Evolutionary conservation across 1,140 invertebrate genomes (phyloP), one percentile per base, ranked within the genome.

Genomic region (Ganaspis sp.): DNA sequence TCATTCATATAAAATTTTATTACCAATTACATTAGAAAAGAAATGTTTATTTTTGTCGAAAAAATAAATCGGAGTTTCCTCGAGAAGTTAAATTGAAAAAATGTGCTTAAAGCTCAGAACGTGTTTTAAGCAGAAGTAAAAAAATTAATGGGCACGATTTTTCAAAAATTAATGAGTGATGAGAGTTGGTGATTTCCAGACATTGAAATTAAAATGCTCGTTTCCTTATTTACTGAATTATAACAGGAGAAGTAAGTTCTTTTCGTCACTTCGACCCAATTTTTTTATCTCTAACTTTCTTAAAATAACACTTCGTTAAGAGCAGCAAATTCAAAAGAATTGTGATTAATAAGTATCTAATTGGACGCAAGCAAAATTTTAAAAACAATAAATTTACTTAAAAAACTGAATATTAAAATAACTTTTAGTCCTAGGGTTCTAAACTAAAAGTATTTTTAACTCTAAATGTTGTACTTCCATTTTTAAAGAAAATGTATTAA

Each of bases 211-310:
- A 17, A 17, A 15, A n/a, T 49, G n/a, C 17, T 6, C 45, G n/a
- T 49, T 49, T 49, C 45, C 45, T 49, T 49, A 49, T 49, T 49
- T n/a, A 49, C 15, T 49, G 45, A 49, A 17, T 49, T 17, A 49
- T 49, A 17, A 4, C 45, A 49, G 45, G 17, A 49, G 1, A 49
- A 17, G 17, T 8, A 49, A 49, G 45, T 49, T 49, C 42, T 49
- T 49, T 49, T 49, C 17, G 45, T 49, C 45, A 49, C n/a, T 49
- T 49, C 45, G 45, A 49, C 45, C 45, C 45, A 49, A 49, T 49
- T 49, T 49, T n/a, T 49, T 49, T 49, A 49, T 49, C 45, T 49
- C 45, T 49, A 49, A 49, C 45, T 49, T 49, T 49, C 45, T 49
- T 49, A 49, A 49, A 49, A 49, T 49, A 49, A 49, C 45, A 49